Percentiles rank a stretch among this genome's conserved stretches.
These are phyloP conservation scores for Tethya wilhelma DNA, from an alignment of 37 sponge, comb jelly and placozoan species.

Conservation along the genomic window DNA sequence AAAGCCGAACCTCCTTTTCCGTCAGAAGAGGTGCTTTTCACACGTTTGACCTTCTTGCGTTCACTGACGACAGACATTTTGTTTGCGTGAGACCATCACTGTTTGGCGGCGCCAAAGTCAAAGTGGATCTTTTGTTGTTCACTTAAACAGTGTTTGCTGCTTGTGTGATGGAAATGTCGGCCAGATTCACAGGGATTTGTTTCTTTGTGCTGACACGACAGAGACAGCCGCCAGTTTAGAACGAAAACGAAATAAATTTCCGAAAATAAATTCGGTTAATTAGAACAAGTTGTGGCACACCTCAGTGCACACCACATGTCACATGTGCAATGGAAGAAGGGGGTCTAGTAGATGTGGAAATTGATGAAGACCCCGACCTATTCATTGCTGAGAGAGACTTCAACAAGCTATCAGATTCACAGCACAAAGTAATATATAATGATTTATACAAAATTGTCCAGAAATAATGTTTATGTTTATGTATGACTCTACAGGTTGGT, in stretches of 20 bases:
- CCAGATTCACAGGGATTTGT: too few species aligned
- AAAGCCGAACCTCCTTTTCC: constrained; percentile 7
- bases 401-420: constrained; percentile 10
- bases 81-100: not conserved
- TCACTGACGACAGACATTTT: too few species aligned
- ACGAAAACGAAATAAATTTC: not conserved
- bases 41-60: not conserved
- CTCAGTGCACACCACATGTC: not conserved
- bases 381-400: constrained; percentile 30
- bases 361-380: constrained; percentile 25
- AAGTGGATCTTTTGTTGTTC: too few species aligned
- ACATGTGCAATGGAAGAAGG: not conserved
- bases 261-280: constrained; percentile 14
- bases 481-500: constrained; percentile 22
- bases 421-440: not conserved
- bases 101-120: not conserved
- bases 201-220: too few species aligned
- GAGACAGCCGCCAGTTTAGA: not conserved
- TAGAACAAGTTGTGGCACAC: constrained; percentile 21
- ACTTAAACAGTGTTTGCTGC: too few species aligned
- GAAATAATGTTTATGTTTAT: not conserved
- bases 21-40: not conserved
- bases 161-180: too few species aligned
- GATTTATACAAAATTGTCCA: not conserved
- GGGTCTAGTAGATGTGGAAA: constrained; percentile 12